Base-by-base conservation (phyloP, 35 echinoderm and acorn worm genomes). In the Diadema setosum region DNA sequence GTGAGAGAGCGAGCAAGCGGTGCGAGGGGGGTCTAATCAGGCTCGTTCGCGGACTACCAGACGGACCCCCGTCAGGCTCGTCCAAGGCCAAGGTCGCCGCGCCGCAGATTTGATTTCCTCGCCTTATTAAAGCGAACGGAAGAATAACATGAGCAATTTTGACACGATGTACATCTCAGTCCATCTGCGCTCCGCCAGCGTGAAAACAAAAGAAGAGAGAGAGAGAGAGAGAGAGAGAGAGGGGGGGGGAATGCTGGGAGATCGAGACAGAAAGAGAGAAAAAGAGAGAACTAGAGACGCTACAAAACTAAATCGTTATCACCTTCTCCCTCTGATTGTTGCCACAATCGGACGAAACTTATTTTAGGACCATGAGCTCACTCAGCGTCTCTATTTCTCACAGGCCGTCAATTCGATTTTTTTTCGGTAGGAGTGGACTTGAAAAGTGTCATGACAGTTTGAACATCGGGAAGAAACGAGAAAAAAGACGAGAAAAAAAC, bases 141-240 rank as follows among this genome's bases (percentile, higher is more conserved):
- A 76, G 70, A 76, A 76, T 40, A 76, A 76, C 70, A 76, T 76
- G 70, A 76, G 70, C 39, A 76, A 76, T 76, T 76, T 76, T 76
- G 70, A 76, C 70, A 76, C 70, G 70, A 32, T 35, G 21, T 15
- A 76, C 33, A 76, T 21, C 14, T 12, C 70, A 14, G 33, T 76
- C 70, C 70, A 76, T 76, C 70, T 76, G 70, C 70, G 32, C 70
- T 42, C 20, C 23, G 21, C 39, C 16, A 12, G 61, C 15, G 18
- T 4, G 61, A 33, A 65, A 33, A 24, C 29, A 65, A 21, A 65
- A 30, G 36, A 65, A 32, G 24, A 65, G 61, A 23, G 60, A 65
- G 60, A 30, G 60, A 29, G 61, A 31, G 61, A 31, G 61, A n/a
- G 58, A 61, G 7, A 63, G 21, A 63, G 58, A 21, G 15, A 24